Evolutionary conservation across 2,113 vertebrate species (phyloP).

Genomic region (Sisor rabdophorus): DNA sequence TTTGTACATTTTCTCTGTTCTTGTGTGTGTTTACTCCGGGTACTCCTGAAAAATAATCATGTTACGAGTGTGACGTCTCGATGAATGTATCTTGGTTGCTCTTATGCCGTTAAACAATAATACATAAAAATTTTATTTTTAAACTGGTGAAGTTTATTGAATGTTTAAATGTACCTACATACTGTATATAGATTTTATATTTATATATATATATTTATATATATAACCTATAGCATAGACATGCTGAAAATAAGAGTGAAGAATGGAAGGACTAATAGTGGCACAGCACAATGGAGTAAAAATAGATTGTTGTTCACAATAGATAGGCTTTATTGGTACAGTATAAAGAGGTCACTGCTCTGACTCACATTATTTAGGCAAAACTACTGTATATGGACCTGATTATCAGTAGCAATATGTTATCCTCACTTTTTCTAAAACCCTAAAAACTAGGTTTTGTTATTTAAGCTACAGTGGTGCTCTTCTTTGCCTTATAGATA

Average conservation of each 20-base stretch:
- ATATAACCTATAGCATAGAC: constrained; percentile 61
- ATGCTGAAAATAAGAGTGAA: constrained; percentile 68
- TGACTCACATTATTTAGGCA: not conserved
- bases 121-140: too few relatives aligned
- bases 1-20: too few relatives aligned
- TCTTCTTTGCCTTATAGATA: not conserved
- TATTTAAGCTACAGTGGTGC: not conserved
- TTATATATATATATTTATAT: not conserved
- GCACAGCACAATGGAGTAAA: constrained; percentile 58
- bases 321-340: constrained; percentile 54
- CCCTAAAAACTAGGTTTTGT: not conserved
- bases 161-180: not conserved
- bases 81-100: too few relatives aligned
- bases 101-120: too few relatives aligned
- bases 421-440: not conserved
- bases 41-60: too few relatives aligned
- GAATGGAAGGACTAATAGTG: constrained; percentile 60
- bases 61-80: too few relatives aligned
- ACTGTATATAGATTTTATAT: not conserved
- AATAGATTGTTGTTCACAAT: constrained; percentile 42
- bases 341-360: constrained; percentile 1
- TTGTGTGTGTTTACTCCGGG: too few relatives aligned
- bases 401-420: not conserved
- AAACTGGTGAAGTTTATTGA: not conserved
- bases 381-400: not conserved